These are phyloP conservation scores for Acromyrmex charruanus DNA, from an alignment of 1,140 invertebrate species.

Conservation along the genomic window DNA sequence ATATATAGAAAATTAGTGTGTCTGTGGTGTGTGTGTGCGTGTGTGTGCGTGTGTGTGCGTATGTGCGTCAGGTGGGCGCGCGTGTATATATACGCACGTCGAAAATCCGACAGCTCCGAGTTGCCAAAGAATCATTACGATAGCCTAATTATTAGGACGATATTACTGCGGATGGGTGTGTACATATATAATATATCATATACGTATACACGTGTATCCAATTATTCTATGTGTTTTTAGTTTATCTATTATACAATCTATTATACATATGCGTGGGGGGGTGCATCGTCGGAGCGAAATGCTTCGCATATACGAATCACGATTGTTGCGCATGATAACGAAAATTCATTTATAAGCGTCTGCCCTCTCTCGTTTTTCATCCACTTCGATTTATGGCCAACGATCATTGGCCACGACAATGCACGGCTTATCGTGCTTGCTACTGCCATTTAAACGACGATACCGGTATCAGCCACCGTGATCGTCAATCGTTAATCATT, in stretches of 20 bases:
- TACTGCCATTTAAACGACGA: conserved; percentile 56
- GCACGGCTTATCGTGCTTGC: conserved; percentile 19
- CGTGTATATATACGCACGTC: conserved; percentile 18
- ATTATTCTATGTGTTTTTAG: conserved; percentile 60
- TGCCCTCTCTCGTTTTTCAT: conserved; percentile 56
- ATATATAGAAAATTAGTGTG: neutral
- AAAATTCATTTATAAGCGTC: conserved; percentile 37
- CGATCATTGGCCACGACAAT: conserved; percentile 4
- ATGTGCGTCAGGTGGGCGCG: neutral
- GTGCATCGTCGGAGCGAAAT: neutral
- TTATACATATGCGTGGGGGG: neutral
- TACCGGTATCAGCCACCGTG: neutral
- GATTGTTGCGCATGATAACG: conserved; percentile 15
- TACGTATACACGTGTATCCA: conserved; percentile 59
- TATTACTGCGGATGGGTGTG: conserved; percentile 44
- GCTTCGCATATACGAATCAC: neutral
- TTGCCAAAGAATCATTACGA: conserved; percentile 83
- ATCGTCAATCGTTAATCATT: neutral
- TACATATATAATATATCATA: conserved; percentile 55
- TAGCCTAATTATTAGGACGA: conserved; percentile 61
- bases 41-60: neutral
- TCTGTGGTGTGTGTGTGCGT: neutral
- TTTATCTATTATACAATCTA: conserved; percentile 4
- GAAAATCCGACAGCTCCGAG: conserved; percentile 82
- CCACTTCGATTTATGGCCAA: conserved; percentile 7